These are phyloP conservation scores for Alitta virens DNA, from an alignment of 2,888 invertebrate genomes.

Conservation along the genomic window DNA sequence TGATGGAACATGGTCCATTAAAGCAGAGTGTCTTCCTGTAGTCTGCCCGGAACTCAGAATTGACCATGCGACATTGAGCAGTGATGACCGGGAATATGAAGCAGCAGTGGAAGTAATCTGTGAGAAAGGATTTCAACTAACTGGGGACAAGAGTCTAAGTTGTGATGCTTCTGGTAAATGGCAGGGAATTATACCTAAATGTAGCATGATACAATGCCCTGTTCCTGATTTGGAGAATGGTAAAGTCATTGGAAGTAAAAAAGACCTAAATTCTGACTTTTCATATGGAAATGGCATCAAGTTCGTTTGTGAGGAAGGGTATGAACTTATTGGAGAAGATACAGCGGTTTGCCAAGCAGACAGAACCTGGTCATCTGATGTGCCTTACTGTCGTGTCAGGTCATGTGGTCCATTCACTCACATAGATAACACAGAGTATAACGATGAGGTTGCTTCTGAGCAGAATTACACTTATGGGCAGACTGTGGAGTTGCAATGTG, in stretches of 20 bases:
- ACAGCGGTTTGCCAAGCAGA: constrained; percentile 25
- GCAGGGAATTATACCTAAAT: constrained; percentile 42
- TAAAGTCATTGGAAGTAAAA: neutral
- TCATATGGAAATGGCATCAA: constrained; percentile 23
- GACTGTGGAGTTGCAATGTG: neutral
- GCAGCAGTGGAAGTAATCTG: constrained; percentile 13
- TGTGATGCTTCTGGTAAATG: constrained; percentile 44
- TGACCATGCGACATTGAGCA: neutral
- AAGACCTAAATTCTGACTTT: constrained; percentile 1
- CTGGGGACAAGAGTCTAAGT: constrained; percentile 32
- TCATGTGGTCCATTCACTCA: neutral
- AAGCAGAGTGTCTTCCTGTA: constrained; percentile 15
- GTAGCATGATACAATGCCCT: constrained; percentile 32
- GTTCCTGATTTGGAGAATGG: constrained; percentile 22
- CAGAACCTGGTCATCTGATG: constrained; percentile 22
- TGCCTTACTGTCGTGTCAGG: constrained; percentile 18
- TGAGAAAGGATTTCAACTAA: constrained; percentile 40
- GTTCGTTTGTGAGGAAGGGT: constrained; percentile 26
- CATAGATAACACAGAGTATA: neutral
- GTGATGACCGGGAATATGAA: neutral
- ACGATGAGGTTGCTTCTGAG: neutral
- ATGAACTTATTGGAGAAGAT: constrained; percentile 17
- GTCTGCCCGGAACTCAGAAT: constrained; percentile 4
- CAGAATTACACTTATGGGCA: neutral
- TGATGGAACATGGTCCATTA: constrained; percentile 25